phyloP scores from a whole-genome alignment of 2,888 invertebrate genomes.

The Bhutanitis thaidina region DNA sequence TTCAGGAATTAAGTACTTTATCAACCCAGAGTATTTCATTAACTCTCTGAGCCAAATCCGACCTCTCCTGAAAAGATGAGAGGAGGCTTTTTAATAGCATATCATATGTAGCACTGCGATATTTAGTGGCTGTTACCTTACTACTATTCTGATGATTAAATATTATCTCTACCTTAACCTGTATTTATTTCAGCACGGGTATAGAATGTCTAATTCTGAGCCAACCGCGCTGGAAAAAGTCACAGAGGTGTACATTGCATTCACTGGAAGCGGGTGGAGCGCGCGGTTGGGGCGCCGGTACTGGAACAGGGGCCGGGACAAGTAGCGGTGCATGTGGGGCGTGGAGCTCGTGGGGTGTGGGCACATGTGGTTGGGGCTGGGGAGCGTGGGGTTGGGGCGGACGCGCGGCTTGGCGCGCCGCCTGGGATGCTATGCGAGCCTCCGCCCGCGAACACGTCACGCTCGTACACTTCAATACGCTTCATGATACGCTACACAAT shows the following conservation, averaged over 20 bases:
- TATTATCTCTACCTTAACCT: too few species aligned
- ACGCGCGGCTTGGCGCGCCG: conserved; percentile 87
- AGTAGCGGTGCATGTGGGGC: conserved; percentile 83
- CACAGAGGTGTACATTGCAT: conserved; percentile 92
- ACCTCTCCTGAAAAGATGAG: too few species aligned
- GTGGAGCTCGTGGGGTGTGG: conserved; percentile 60
- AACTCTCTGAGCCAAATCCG: too few species aligned
- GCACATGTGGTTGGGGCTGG: conserved; percentile 89
- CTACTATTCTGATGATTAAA: too few species aligned
- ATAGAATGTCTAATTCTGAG: conserved; percentile 88
- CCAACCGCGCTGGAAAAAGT: conserved; percentile 92
- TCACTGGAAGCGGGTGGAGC: conserved; percentile 93
- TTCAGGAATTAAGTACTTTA: too few species aligned
- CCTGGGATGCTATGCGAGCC: conserved; percentile 91
- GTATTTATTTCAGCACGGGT: conserved; percentile 77
- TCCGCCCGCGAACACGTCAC: conserved; percentile 91
- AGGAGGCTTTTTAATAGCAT: too few species aligned
- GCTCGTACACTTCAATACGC: conserved; percentile 90
- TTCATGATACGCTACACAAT: conserved; percentile 92
- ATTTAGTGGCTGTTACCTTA: too few species aligned
- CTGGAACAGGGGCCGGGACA: conserved; percentile 39
- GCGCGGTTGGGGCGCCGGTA: conserved; percentile 87
- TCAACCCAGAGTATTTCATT: too few species aligned
- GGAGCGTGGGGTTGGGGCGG: conserved; percentile 84
- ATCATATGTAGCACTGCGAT: too few species aligned